Evolutionary conservation across 1,140 invertebrate genomes (phyloP).

Genomic region (Zaprionus africanus): DNA sequence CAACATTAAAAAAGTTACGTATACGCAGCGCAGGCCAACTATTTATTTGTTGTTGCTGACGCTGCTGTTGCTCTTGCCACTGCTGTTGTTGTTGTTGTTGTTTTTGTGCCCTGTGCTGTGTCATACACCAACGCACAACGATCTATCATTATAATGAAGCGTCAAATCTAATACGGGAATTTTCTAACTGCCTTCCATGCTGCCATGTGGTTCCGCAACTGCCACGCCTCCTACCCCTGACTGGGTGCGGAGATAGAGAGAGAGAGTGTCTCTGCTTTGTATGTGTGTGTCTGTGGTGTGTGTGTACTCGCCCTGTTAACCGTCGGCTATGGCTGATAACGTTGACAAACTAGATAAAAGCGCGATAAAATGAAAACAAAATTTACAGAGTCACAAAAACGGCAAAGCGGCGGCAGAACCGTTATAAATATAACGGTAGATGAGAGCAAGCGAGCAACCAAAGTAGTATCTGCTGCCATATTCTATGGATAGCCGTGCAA

Average conservation of each 20-base stretch:
- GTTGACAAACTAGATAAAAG: constrained; percentile 83
- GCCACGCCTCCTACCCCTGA: constrained; percentile 4
- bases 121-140: constrained; percentile 63
- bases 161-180: constrained; percentile 78
- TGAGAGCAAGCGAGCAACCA: constrained; percentile 17
- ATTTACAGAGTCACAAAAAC: constrained; percentile 49
- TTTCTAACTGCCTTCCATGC: constrained; percentile 63
- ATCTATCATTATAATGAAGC: constrained; percentile 82
- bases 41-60: constrained; percentile 20
- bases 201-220: constrained; percentile 49
- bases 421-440: constrained; percentile 75
- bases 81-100: constrained; percentile 1
- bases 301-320: constrained; percentile 35
- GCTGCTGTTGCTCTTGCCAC: neutral
- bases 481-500: constrained; percentile 45
- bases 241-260: neutral
- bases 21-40: constrained; percentile 66
- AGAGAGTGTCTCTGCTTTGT: constrained; percentile 18
- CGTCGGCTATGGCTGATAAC: constrained; percentile 57
- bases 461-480: constrained; percentile 24
- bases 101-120: constrained; percentile 35
- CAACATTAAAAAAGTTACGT: constrained; percentile 71
- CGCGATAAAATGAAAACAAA: constrained; percentile 75
- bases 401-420: constrained; percentile 38
- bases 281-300: constrained; percentile 8